phyloP scores from a whole-genome alignment of 2,113 vertebrate genomes.

The Sapajus apella region DNA sequence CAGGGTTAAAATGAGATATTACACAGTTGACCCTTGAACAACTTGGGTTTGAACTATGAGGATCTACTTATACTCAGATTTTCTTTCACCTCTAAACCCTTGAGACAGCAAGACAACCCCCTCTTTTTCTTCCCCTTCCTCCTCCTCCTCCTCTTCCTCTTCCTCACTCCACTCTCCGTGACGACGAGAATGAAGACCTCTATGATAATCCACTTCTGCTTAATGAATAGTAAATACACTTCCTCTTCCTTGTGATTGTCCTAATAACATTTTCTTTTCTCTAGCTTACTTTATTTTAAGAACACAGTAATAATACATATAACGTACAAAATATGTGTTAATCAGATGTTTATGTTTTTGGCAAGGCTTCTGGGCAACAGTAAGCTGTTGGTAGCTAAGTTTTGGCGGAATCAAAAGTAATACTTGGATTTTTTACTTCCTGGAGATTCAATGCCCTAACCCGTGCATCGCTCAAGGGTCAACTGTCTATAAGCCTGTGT shows the following conservation, averaged over 20 bases:
- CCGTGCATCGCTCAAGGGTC: background rate
- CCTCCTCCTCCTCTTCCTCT: background rate
- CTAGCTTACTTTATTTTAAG: background rate
- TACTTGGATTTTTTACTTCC: background rate
- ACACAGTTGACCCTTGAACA: background rate
- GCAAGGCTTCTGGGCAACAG: background rate
- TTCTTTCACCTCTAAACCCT: background rate
- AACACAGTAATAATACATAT: background rate
- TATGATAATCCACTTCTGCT: background rate
- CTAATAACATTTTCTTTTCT: background rate
- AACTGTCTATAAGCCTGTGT: background rate
- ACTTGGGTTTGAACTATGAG: background rate
- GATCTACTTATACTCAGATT: background rate
- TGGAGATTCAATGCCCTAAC: background rate
- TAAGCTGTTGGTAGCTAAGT: background rate
- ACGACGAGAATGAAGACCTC: background rate
- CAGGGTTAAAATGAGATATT: background rate
- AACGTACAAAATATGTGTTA: background rate
- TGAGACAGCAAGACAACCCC: background rate
- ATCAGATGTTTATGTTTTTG: background rate
- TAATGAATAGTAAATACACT: background rate
- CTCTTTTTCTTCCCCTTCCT: background rate
- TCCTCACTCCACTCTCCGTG: background rate
- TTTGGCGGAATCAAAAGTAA: background rate
- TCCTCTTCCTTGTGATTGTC: background rate